Conservation (phyloP, 2,888 invertebrate species). For the Dermolepida albohirtum region DNA sequence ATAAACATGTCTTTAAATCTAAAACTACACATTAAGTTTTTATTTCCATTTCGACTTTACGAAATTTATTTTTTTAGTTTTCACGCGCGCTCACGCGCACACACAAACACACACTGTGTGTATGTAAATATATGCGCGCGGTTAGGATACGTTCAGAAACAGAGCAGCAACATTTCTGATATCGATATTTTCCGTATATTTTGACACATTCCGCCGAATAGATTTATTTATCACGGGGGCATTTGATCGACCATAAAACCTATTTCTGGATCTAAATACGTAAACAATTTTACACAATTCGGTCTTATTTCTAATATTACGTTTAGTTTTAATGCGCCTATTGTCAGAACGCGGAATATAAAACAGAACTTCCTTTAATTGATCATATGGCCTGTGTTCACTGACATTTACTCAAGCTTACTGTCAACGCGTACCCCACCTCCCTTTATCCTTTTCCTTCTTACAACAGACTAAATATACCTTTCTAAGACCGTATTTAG, state of each 20-base stretch:
- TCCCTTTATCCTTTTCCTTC: too few species aligned
- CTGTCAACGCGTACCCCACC: too few species aligned
- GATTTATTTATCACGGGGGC: slow-evolving; percentile 35
- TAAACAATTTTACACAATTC: slow-evolving; percentile 37
- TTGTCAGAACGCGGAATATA: not conserved
- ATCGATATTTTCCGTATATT: slow-evolving; percentile 33
- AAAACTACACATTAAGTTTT: slow-evolving; percentile 32
- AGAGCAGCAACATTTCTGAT: slow-evolving; percentile 10
- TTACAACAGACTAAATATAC: too few species aligned
- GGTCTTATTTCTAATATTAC: slow-evolving; percentile 37
- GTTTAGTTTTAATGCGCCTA: slow-evolving; percentile 27
- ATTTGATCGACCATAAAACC: slow-evolving; percentile 37
- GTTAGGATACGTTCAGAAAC: not conserved
- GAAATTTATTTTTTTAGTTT: slow-evolving; percentile 34
- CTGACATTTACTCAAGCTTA: too few species aligned
- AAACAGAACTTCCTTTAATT: too few species aligned
- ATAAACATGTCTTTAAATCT: slow-evolving; percentile 35
- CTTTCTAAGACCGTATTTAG: too few species aligned
- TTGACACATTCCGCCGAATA: slow-evolving; percentile 37
- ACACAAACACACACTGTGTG: slow-evolving; percentile 6
- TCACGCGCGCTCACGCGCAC: not conserved
- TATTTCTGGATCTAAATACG: slow-evolving; percentile 33
- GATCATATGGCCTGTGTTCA: too few species aligned
- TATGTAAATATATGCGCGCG: not conserved
- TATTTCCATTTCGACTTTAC: slow-evolving; percentile 33